Base-by-base conservation (phyloP, 1,140 invertebrate species). In the Homalodisca vitripennis region DNA sequence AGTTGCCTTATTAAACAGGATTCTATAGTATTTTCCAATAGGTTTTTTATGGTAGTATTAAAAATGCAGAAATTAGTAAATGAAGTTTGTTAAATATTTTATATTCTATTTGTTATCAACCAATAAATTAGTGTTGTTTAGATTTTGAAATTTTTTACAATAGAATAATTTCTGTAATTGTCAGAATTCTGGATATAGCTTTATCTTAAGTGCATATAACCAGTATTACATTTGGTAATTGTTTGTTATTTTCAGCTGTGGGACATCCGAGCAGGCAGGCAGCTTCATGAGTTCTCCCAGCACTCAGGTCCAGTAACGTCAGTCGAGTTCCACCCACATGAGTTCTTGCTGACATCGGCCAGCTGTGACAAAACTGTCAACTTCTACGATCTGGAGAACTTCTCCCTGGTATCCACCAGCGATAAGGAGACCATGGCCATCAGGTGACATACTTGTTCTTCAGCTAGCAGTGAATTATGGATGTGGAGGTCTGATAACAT, bases 261-360 rank as follows among this genome's bases (percentile, higher is more conserved):
- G 95, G 95, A 98, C 82, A 86, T 98, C 68, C 85, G 94, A 74
- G 90, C 92, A 71, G 95, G 96, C 24, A 90, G 92, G 82, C 87
- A 96, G 72, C 81, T 98, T 26, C 88, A 89, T 79, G 93, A 98
- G 78, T 94, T 98, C 79, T 82, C 84, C 27, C 88, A 93, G 65
- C 95, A 98, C 75, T 87, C 86, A 64, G 89, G 87, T 41, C 84
- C 94, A 55, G 92, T 98, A 0, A 92, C 91, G 30, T 91, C 91
- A 77, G 92, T 98, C 0, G 93, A 97, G 79, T 99, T 98, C 78
- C 97, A 99, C 85, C 97, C 97, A 0, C 94, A 95, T 79, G 96
- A 98, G 80, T 97, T 98, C 79, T 82, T 99, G 32, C 81, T 98
- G 53, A 95, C 95, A 0, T 94, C 89, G 69, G 91, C 92, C 57